Base-by-base conservation (phyloP, 2,888 invertebrate genomes). In the Invenusta paracnida region DNA sequence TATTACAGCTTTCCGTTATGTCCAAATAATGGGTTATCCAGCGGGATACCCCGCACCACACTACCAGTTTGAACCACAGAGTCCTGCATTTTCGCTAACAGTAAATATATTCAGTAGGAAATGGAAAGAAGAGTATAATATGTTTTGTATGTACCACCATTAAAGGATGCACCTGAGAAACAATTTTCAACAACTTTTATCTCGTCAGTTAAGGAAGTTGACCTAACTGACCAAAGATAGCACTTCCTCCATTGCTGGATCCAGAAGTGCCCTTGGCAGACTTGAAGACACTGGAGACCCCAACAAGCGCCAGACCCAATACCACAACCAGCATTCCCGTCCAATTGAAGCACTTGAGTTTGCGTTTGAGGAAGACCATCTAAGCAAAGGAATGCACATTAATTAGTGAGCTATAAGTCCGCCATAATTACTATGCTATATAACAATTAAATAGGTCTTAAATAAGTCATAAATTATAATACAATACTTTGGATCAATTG, bases 291-390 rank as follows among this genome's bases (percentile, higher is more conserved):
- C 90, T 90, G 29, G 90, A 90, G 86, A 89, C 89, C 0, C 90
- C 90, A 2, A 90, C 90, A 0, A 90, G 87, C 0, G 89, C 87
- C 27, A 90, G 88, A 0, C 90, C 90, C 11, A 88, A 29, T 89
- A 90, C 89, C n/a, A 89, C 89, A 0, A 89, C 88, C 0, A 89
- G 30, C 89, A 90, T 90, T 0, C 90, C 90, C 27, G 88, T 29
- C 90, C 90, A 90, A 87, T 90, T 90, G 5, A 88, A 87, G 1
- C 87, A 81, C 48, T 88, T 88, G 79, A 90, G 87, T 66, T 89
- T 88, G 11, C 90, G 87, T 86, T 90, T 90, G 85, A 90, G 87
- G 87, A 90, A 90, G 25, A 90, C 88, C 89, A 89, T 89, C 90
- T 90, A 87, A 27, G 88, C 88, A 85, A 27, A 73, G 27, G 11